Base-by-base conservation (phyloP, 2,888 invertebrate species). In the Ptychoptera albimana region DNA sequence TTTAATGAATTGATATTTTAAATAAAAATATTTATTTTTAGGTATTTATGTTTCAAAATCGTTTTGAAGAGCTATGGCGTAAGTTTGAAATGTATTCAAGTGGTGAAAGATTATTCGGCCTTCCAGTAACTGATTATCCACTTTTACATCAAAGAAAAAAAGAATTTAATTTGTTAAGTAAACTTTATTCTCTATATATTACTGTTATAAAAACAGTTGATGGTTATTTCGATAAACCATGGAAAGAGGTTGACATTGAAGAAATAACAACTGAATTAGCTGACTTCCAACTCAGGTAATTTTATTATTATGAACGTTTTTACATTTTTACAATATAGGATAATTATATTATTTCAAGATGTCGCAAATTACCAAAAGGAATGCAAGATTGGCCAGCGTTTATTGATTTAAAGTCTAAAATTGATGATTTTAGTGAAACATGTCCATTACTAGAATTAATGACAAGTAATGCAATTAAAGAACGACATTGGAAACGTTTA, bases 351-450 rank as follows among this genome's bases (percentile, higher is more conserved):
- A 50, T 36, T 48, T 35, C 34, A 31, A 80, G 88, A 56, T 89
- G 87, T 57, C 78, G 84, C 15, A 82, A 81, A 57, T 65, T 92
- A 42, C 91, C 91, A 0, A 82, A 75, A 60, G 87, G 73, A 0
- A 78, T 91, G 77, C 82, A 83, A 57, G 81, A 84, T 44, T 91
- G 89, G 89, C 85, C 85, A 0, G 89, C 91, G 0, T 92, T 70
- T 57, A 72, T 82, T 43, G 88, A 87, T 52, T 63, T 92, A 46
- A 89, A 87, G 58, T 79, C 78, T 50, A 89, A 86, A 65, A 88
- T 92, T 48, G 89, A 91, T 52, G 88, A 91, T 57, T 91, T 92
- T 60, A 88, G 82, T 57, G 81, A 89, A 60, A 83, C 82, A 8
- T 87, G 87, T 57, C 89, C 89, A 0, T 59, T 92, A 31, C 62